Conservation (phyloP, 92 coral and sea anemone species). For the Phenganax subtilis region DNA sequence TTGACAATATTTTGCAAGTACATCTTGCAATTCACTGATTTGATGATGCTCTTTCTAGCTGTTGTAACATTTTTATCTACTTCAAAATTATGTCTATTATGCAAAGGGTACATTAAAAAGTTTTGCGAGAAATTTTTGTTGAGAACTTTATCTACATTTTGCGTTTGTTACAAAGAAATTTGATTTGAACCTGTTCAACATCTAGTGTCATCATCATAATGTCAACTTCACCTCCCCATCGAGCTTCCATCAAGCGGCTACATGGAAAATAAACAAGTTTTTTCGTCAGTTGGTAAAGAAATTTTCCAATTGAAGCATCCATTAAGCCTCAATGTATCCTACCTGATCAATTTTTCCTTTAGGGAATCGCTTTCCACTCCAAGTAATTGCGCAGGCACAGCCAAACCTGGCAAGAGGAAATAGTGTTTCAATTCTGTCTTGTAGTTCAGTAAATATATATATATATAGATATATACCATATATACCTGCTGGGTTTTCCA, state of each 20-base stretch:
- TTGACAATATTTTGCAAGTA: too few relatives aligned
- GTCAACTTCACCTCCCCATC: conserved; percentile 95
- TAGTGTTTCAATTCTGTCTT: neutral
- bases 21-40: too few relatives aligned
- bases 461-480: neutral
- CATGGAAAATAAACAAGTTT: neutral
- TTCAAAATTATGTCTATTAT: too few relatives aligned
- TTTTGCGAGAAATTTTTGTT: too few relatives aligned
- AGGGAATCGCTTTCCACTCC: conserved; percentile 64
- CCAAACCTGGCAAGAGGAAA: conserved; percentile 42
- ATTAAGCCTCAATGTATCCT: neutral
- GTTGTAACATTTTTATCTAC: too few relatives aligned
- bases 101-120: too few relatives aligned
- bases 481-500: conserved; percentile 40
- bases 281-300: neutral
- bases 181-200: conserved; percentile 60
- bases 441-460: neutral
- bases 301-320: too few relatives aligned
- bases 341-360: conserved; percentile 77
- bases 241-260: conserved; percentile 81
- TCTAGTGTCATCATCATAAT: conserved; percentile 83
- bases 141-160: too few relatives aligned
- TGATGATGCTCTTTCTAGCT: too few relatives aligned
- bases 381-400: conserved; percentile 56
- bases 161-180: too few relatives aligned